Percentiles rank a stretch among this genome's conserved stretches.
Conservation (phyloP, 2,113 vertebrate species). For the Rhabdornis inornatus region DNA sequence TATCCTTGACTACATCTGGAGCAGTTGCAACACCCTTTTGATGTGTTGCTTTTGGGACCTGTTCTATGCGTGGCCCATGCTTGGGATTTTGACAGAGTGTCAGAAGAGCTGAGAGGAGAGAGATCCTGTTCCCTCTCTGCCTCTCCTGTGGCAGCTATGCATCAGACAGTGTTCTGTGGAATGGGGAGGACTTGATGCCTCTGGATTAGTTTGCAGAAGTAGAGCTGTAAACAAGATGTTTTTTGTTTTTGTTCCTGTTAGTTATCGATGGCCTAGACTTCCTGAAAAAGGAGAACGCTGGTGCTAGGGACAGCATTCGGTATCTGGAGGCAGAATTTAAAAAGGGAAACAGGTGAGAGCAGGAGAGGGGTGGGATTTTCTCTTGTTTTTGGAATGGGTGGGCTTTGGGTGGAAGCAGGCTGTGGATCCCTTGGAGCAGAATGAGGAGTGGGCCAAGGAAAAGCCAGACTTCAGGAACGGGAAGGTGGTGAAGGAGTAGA, state of each 20-base stretch:
- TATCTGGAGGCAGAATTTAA: slow-evolving; percentile 95
- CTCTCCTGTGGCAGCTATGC: background rate
- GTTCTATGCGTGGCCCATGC: background rate
- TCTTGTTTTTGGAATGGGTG: background rate
- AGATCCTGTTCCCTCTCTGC: background rate
- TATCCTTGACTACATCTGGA: background rate
- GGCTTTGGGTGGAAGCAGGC: background rate
- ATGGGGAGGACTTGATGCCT: background rate
- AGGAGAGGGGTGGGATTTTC: background rate
- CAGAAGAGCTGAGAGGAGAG: background rate
- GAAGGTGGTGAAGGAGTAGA: background rate
- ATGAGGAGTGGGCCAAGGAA: background rate
- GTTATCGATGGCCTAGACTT: slow-evolving; percentile 95
- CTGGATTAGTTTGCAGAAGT: background rate
- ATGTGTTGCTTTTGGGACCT: background rate
- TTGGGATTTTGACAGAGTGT: background rate
- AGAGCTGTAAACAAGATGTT: background rate
- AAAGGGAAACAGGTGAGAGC: slow-evolving; percentile 90
- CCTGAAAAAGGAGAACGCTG: slow-evolving; percentile 91
- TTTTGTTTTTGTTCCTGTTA: background rate
- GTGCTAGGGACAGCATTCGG: slow-evolving; percentile 91
- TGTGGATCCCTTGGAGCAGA: background rate
- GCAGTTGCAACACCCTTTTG: background rate
- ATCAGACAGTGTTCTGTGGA: background rate
- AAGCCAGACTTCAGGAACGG: background rate